Percentiles rank a stretch among this genome's conserved stretches.
These are phyloP conservation scores for Pogonognathellus flavescens DNA, from an alignment of 1,140 invertebrate genomes.

Conservation along the genomic window DNA sequence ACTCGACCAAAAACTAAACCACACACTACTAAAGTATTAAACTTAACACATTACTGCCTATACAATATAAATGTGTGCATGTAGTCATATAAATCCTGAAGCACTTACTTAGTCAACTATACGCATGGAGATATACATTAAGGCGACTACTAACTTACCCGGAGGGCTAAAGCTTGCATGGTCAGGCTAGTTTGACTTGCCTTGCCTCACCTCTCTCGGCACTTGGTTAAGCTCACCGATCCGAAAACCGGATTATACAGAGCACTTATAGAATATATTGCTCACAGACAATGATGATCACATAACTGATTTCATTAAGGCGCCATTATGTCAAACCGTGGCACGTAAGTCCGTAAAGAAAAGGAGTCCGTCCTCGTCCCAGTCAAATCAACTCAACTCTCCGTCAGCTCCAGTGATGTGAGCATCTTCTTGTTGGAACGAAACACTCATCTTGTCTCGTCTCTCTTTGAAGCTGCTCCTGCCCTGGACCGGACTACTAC, in stretches of 20 bases:
- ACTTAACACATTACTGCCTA: too few relatives aligned
- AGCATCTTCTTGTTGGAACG: not conserved
- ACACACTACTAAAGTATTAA: too few relatives aligned
- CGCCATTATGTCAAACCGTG: conserved; percentile 65
- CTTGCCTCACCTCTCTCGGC: not conserved
- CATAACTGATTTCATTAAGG: conserved; percentile 65
- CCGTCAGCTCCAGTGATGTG: conserved; percentile 28
- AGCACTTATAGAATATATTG: conserved; percentile 38
- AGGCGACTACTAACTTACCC: conserved; percentile 31
- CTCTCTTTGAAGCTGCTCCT: not conserved
- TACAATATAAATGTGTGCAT: too few relatives aligned
- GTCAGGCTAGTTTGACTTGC: not conserved
- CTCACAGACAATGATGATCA: conserved; percentile 64
- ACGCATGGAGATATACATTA: not conserved
- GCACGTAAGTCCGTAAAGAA: conserved; percentile 48
- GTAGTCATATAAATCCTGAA: too few relatives aligned
- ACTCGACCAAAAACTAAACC: too few relatives aligned
- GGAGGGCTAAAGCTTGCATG: conserved; percentile 12
- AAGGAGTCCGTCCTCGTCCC: conserved; percentile 38
- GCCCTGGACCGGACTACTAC: not conserved
- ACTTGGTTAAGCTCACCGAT: conserved; percentile 50
- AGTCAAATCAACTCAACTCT: conserved; percentile 38
- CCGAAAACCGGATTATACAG: conserved; percentile 64
- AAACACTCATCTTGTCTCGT: not conserved
- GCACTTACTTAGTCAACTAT: not conserved